phyloP scores from a whole-genome alignment of 2,113 vertebrate species.

The Egretta garzetta region DNA sequence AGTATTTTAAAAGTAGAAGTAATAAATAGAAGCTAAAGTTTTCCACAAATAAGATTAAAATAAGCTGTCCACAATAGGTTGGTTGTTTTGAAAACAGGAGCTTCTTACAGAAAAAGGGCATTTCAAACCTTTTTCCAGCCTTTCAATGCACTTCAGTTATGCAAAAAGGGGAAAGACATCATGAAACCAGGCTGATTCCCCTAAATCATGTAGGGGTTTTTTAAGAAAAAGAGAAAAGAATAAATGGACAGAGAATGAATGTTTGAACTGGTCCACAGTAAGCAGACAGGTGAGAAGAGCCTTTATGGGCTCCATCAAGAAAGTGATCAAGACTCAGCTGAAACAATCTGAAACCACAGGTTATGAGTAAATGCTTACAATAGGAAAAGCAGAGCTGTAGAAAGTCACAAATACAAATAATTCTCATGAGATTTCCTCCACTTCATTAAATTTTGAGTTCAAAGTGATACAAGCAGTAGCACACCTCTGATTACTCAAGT shows the following conservation, averaged over 20 bases:
- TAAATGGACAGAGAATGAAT: not conserved
- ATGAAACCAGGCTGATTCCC: not conserved
- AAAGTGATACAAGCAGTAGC: not conserved
- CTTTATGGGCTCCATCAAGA: not conserved
- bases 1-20: not conserved
- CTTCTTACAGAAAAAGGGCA: not conserved
- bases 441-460: not conserved
- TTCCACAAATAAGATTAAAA: not conserved
- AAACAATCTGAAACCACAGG: not conserved
- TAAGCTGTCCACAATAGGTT: not conserved
- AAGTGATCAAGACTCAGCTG: not conserved
- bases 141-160: not conserved
- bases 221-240: not conserved
- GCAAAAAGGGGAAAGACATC: not conserved
- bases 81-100: not conserved
- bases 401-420: not conserved
- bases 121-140: not conserved
- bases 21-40: not conserved
- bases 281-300: not conserved
- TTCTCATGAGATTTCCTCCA: not conserved
- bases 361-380: not conserved
- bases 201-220: not conserved
- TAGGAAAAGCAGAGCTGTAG: not conserved
- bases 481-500: not conserved
- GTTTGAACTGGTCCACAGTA: not conserved